phyloP scores from a whole-genome alignment of 1,140 invertebrate species.

The Drosophila ficusphila region DNA sequence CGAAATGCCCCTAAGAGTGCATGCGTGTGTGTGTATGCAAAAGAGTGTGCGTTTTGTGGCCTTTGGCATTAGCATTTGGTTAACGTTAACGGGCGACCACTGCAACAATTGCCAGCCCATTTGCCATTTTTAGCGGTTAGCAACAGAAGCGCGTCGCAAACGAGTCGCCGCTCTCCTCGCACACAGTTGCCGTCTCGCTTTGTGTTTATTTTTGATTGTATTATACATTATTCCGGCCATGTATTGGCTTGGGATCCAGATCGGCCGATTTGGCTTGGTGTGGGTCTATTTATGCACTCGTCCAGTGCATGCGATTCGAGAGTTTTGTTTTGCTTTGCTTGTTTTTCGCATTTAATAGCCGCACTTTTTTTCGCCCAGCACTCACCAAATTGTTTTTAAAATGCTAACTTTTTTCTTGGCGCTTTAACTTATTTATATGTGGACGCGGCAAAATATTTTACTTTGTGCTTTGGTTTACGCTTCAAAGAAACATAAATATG shows the following conservation, averaged over 20 bases:
- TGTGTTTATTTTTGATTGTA: constrained; percentile 71
- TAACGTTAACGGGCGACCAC: constrained; percentile 67
- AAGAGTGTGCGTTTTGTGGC: constrained; percentile 20
- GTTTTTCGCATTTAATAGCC: constrained; percentile 55
- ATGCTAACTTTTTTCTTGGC: constrained; percentile 53
- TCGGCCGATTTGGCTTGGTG: neutral
- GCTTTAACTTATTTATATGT: constrained; percentile 62
- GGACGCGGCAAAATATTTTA: constrained; percentile 54
- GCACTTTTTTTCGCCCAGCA: constrained; percentile 39
- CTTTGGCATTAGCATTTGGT: constrained; percentile 79
- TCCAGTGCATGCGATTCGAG: constrained; percentile 63
- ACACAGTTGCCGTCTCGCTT: constrained; percentile 35
- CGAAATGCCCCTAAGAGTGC: constrained; percentile 35
- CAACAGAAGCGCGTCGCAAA: constrained; percentile 46
- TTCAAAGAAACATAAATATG: constrained; percentile 71
- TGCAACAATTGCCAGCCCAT: constrained; percentile 54
- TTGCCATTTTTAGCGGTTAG: constrained; percentile 68
- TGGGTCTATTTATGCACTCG: constrained; percentile 73
- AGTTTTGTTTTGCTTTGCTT: constrained; percentile 70
- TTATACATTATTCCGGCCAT: constrained; percentile 68
- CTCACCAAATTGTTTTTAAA: constrained; percentile 73
- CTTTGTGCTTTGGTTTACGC: constrained; percentile 67
- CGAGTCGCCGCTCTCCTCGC: constrained; percentile 20
- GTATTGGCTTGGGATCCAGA: constrained; percentile 15
- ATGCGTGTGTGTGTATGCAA: constrained; percentile 4